Evolutionary conservation across 64 coral and sea anemone genomes (phyloP).

Genomic region (Catalaphyllia jardinei): DNA sequence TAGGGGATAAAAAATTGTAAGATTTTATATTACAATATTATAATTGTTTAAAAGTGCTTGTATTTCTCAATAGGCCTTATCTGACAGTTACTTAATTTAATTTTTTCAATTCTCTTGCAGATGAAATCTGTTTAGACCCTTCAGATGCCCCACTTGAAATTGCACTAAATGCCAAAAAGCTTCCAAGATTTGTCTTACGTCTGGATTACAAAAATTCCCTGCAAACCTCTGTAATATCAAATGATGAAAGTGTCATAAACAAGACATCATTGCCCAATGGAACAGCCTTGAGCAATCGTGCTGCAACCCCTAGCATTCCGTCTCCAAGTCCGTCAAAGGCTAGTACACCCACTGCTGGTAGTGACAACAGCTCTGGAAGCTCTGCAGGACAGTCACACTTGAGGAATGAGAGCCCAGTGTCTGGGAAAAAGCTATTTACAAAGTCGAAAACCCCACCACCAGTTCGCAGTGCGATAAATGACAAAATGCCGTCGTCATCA

Average conservation of each 20-base stretch:
- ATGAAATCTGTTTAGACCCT: conserved; percentile 98
- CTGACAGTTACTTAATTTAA: background rate
- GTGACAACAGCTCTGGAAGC: conserved; percentile 28
- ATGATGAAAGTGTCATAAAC: background rate
- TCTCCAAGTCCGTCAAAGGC: conserved; percentile 32
- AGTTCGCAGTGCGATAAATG: background rate
- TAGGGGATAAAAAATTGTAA: too few species aligned
- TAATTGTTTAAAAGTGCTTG: too few species aligned
- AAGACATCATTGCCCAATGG: conserved; percentile 8
- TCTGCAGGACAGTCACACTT: background rate
- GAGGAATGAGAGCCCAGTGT: conserved; percentile 18
- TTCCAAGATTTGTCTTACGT: conserved; percentile 75
- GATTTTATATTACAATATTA: too few species aligned
- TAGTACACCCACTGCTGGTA: conserved; percentile 27
- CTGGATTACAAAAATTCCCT: conserved; percentile 57
- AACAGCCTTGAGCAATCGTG: conserved; percentile 11
- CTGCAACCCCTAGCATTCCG: background rate
- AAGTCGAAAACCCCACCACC: conserved; percentile 42
- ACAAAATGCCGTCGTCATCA: conserved; percentile 40
- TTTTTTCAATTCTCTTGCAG: conserved; percentile 40
- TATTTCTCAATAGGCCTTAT: too few species aligned
- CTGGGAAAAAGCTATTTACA: conserved; percentile 23
- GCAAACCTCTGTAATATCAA: background rate
- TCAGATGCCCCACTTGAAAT: conserved; percentile 94
- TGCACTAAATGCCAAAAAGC: conserved; percentile 88